phyloP scores from a whole-genome alignment of 2,797 vertebrate species.

The Monodelphis domestica region DNA sequence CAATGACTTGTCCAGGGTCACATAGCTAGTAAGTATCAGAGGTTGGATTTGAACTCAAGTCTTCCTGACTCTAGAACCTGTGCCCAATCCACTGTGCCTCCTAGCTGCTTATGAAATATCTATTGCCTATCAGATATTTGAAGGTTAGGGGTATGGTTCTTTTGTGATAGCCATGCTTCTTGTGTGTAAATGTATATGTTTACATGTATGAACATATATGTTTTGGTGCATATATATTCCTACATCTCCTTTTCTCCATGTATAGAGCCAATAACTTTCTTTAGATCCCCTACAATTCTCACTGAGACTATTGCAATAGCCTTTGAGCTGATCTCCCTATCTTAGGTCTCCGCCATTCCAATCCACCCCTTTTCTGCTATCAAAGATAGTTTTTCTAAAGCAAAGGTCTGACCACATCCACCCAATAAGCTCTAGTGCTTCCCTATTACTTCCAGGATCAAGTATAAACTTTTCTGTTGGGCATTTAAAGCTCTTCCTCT shows the following conservation, averaged over 20 bases:
- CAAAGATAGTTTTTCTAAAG: neutral
- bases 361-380: neutral
- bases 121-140: neutral
- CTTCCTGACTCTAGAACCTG: no score
- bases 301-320: no score
- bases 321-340: neutral
- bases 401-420: no score
- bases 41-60: no score
- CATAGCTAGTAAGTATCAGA: no score
- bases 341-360: neutral
- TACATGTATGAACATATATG: neutral
- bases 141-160: neutral
- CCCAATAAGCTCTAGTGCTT: neutral
- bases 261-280: neutral
- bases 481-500: neutral
- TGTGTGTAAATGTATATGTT: neutral
- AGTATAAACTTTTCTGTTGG: neutral
- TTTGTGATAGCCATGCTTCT: neutral
- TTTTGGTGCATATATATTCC: neutral
- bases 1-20: no score
- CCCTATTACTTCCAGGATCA: neutral
- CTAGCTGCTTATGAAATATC: no score
- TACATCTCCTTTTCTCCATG: neutral
- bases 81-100: no score
- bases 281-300: no score